phyloP scores from a whole-genome alignment of 2,797 vertebrate species.

The Cetoscarus ocellatus region DNA sequence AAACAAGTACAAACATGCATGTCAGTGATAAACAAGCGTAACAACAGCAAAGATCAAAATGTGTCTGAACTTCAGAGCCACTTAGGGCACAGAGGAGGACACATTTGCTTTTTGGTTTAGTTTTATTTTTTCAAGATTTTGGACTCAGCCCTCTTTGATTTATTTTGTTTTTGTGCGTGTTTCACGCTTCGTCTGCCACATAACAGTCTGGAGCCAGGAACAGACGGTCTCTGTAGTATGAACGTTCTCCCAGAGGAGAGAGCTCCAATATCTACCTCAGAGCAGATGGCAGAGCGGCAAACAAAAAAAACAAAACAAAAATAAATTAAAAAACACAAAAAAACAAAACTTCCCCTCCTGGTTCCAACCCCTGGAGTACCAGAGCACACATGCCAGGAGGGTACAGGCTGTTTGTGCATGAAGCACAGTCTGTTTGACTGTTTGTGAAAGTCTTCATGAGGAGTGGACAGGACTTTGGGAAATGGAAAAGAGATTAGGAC shows the following conservation, averaged over 20 bases:
- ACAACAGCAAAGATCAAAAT: constrained; percentile 19
- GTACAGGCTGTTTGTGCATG: constrained; percentile 10
- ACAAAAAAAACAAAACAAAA: constrained; percentile 24
- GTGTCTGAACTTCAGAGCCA: constrained; percentile 19
- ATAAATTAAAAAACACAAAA: constrained; percentile 27
- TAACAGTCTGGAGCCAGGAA: constrained; percentile 55
- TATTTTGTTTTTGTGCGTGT: constrained; percentile 25
- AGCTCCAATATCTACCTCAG: constrained; percentile 62
- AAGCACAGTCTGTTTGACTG: constrained; percentile 19
- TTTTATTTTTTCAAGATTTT: background rate
- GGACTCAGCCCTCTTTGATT: constrained; percentile 11
- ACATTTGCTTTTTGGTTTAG: constrained; percentile 11
- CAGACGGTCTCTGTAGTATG: constrained; percentile 73
- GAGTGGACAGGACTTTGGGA: constrained; percentile 35
- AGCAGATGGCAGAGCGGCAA: constrained; percentile 75
- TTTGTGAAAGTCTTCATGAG: constrained; percentile 8
- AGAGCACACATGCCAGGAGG: constrained; percentile 48
- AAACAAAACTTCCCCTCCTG: constrained; percentile 49
- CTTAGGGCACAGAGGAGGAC: constrained; percentile 3
- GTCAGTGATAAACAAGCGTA: constrained; percentile 7
- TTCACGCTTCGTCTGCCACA: constrained; percentile 72
- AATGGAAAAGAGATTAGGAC: constrained; percentile 28
- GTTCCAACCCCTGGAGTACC: constrained; percentile 60
- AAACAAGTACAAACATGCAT: constrained; percentile 37
- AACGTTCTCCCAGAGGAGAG: constrained; percentile 62